Evolutionary conservation across 2,797 vertebrate species (phyloP), one percentile per base, ranked within the genome.

Genomic region (Acropternis orthonyx): DNA sequence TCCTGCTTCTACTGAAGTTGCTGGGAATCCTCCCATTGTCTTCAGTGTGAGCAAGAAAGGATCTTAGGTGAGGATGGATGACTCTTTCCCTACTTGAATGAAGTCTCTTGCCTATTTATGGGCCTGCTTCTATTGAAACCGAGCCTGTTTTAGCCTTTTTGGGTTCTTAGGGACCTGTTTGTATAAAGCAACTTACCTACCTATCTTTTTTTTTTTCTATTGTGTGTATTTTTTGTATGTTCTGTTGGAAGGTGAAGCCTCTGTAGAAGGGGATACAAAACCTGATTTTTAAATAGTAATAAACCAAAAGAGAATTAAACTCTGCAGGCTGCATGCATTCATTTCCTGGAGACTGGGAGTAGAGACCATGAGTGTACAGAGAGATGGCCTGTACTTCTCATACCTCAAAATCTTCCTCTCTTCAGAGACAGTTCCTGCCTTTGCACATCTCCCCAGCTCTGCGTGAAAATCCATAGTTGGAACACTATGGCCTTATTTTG

Each of bases 141-240:
- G 91, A 96, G 96, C 96, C 96, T 96, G 93, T 92, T 95, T 96
- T 95, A 95, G 95, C 96, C 94, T 96, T 95, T 94, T 97, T 93
- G 93, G 95, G 96, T 96, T 96, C 96, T 95, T 96, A 93, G 94
- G 94, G 95, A 97, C 96, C 95, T 96, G 92, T 97, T 94, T 96
- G 95, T 97, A 96, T 95, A 94, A 97, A 97, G 93, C 96, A 96
- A 96, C 93, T 96, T 95, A 95, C 95, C 93, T 96, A 94, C 95
- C 96, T 97, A 96, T 93, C 91, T 86, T 91, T 92, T 93, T 95
- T 41, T 96, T 95, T 94, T 92, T 84, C 91, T 97, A 95, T 94
- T 95, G 94, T 96, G 94, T 97, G 96, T 97, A 96, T 85, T 95
- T 97, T 97, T 96, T 96, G 96, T 97, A 95, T 96, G 96, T 96